These are phyloP conservation scores for Pollenia griseotomentosa DNA, from an alignment of 2,888 invertebrate genomes.

Conservation along the genomic window DNA sequence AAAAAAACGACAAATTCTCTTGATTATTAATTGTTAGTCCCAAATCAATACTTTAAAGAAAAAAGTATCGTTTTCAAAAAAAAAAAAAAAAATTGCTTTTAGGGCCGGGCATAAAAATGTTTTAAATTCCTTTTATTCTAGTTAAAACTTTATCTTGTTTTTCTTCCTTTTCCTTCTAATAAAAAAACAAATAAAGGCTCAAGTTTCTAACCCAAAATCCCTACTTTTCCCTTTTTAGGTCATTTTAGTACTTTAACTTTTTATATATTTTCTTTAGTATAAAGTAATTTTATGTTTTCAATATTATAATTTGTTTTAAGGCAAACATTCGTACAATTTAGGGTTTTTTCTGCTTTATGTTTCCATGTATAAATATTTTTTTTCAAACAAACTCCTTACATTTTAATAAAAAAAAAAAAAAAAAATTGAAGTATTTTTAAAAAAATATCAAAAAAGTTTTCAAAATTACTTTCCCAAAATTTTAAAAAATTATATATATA, in stretches of 20 bases:
- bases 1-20: too few species aligned
- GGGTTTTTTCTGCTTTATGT: slow-evolving; percentile 1
- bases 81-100: not conserved
- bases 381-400: not conserved
- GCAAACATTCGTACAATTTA: slow-evolving; percentile 67
- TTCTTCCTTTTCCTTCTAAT: not conserved
- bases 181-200: slow-evolving; percentile 53
- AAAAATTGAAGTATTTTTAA: too few species aligned
- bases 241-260: not conserved
- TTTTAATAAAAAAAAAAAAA: not conserved
- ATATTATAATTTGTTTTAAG: slow-evolving; percentile 44
- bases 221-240: not conserved
- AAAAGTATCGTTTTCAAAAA: not conserved
- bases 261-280: slow-evolving; percentile 10
- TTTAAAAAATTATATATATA: too few species aligned
- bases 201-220: slow-evolving; percentile 14
- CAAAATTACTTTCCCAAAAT: too few species aligned
- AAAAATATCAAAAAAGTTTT: too few species aligned
- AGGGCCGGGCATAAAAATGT: slow-evolving; percentile 2
- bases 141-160: not conserved
- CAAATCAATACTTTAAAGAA: not conserved
- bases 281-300: slow-evolving; percentile 22
- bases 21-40: too few species aligned
- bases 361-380: slow-evolving; percentile 8
- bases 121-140: not conserved